A percentile compares a stretch with the other conserved stretches of the same genome.
phyloP scores from a whole-genome alignment of 2,113 vertebrate genomes.

The Sakesphorus luctuosus region DNA sequence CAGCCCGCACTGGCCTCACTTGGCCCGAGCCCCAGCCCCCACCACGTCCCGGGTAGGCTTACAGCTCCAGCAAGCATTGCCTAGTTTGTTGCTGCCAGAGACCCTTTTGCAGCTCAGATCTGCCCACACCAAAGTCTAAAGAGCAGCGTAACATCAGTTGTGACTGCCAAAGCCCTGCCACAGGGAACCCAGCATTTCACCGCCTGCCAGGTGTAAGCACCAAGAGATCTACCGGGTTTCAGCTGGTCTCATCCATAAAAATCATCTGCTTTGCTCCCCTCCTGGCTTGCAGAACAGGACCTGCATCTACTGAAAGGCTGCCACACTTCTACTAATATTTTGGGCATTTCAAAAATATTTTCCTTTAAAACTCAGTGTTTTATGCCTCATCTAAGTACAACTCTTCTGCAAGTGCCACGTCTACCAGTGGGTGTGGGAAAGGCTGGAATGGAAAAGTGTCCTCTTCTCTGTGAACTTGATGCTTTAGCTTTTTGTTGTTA shows the following conservation, averaged over 20 bases:
- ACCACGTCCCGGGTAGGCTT: not conserved
- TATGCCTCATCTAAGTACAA: not conserved
- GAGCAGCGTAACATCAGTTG: fast-evolving
- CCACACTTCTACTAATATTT: not conserved
- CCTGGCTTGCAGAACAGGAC: not conserved
- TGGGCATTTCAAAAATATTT: not conserved
- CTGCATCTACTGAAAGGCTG: not conserved
- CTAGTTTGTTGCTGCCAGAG: fast-evolving
- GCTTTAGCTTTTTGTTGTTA: not conserved
- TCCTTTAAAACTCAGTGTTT: not conserved
- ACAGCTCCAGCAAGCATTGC: not conserved
- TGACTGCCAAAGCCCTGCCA: not conserved
- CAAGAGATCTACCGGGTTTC: not conserved
- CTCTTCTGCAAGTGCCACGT: not conserved
- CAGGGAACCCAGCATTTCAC: not conserved
- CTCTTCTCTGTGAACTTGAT: not conserved
- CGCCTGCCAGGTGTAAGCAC: not conserved
- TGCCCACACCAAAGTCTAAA: not conserved
- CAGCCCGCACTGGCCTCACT: fast-evolving
- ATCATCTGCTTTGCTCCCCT: not conserved
- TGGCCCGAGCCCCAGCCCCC: not conserved
- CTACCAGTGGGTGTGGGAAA: not conserved
- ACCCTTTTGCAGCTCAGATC: not conserved
- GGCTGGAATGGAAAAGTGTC: not conserved
- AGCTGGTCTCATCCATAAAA: not conserved